Conservation (phyloP, 2,888 invertebrate species). For the Lysandra coridon region DNA sequence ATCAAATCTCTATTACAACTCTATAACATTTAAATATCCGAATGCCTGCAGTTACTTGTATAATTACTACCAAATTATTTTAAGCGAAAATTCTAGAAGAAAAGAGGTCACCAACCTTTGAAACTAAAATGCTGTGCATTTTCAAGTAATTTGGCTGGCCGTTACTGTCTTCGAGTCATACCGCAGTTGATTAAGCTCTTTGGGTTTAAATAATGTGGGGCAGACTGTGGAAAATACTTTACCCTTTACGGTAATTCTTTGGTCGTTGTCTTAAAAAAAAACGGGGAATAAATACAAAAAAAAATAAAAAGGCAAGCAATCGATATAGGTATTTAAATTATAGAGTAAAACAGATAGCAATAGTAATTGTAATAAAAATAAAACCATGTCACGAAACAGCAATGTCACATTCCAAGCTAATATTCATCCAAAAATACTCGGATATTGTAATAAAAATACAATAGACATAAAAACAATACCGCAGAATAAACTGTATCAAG, state of each 20-base stretch:
- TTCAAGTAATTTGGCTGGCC: neutral
- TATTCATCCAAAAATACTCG: neutral
- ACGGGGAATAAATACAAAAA: neutral
- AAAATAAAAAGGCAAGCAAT: no score
- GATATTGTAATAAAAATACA: neutral
- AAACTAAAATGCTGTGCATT: conserved; percentile 2
- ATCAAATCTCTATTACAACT: neutral
- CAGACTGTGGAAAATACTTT: neutral
- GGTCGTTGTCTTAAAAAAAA: neutral
- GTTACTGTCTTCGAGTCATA: conserved; percentile 9
- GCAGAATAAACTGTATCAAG: conserved; percentile 9
- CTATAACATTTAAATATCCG: neutral
- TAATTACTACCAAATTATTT: neutral
- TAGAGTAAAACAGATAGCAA: no score
- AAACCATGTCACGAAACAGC: neutral
- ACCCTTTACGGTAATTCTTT: neutral
- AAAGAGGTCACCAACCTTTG: neutral
- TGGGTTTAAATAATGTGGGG: neutral
- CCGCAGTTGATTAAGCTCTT: conserved; percentile 18
- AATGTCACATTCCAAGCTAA: neutral
- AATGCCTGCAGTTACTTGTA: neutral
- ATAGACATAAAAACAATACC: conserved; percentile 14
- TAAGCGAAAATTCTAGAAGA: neutral
- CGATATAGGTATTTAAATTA: no score
- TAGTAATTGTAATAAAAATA: no score